These are phyloP conservation scores for Parnassius glacialis DNA, from an alignment of 2,888 invertebrate genomes.

Conservation along the genomic window DNA sequence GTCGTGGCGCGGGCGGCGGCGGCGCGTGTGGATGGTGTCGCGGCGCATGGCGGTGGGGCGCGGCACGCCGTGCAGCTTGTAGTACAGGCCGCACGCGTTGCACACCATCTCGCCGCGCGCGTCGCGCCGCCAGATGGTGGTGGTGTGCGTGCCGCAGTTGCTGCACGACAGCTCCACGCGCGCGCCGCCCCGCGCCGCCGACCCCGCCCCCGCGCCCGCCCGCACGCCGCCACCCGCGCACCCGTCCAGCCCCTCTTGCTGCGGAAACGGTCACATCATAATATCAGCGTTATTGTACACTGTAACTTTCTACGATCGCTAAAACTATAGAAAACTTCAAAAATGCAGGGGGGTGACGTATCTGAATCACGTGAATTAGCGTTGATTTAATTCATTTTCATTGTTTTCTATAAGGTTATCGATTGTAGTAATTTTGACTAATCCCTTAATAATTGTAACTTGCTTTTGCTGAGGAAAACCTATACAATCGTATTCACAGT, in stretches of 20 bases:
- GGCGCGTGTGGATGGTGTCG: conserved; percentile 96
- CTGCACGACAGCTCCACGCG: conserved; percentile 94
- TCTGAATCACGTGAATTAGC: too few relatives aligned
- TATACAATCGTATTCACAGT: too few relatives aligned
- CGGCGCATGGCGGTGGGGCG: conserved; percentile 97
- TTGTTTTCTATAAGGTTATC: too few relatives aligned
- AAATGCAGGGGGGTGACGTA: too few relatives aligned
- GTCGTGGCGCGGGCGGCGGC: conserved; percentile 91
- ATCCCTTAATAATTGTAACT: too few relatives aligned
- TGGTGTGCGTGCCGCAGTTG: conserved; percentile 98
- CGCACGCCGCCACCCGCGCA: conserved; percentile 36
- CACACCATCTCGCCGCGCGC: conserved; percentile 98
- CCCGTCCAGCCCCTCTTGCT: conserved; percentile 23
- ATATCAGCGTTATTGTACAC: too few relatives aligned
- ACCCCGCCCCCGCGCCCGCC: conserved; percentile 38
- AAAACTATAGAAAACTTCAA: too few relatives aligned
- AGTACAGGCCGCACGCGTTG: conserved; percentile 99
- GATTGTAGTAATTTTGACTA: too few relatives aligned
- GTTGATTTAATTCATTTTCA: too few relatives aligned
- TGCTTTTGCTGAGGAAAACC: too few relatives aligned
- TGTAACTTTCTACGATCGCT: too few relatives aligned
- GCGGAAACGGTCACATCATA: not conserved
- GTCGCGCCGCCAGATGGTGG: conserved; percentile 98
- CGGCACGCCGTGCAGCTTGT: conserved; percentile 96
- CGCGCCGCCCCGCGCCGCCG: conserved; percentile 43